A percentile compares a stretch with the other conserved stretches of the same genome.
Evolutionary conservation across 1,140 invertebrate genomes (phyloP).

Genomic region (Drosophila melanica): DNA sequence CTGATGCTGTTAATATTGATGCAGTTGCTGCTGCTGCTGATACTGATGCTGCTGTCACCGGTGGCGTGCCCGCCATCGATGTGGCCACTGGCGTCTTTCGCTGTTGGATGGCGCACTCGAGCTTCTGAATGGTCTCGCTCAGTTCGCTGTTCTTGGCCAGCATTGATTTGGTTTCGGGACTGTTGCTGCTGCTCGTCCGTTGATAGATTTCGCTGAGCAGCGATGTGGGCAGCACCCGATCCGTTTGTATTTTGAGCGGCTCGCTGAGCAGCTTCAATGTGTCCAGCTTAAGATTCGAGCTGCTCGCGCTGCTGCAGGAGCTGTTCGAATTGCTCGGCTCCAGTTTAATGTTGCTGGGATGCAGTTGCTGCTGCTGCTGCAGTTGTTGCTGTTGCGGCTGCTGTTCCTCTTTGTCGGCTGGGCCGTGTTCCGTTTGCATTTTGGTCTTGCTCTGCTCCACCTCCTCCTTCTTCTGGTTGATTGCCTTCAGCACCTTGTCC

Average conservation of each 20-base stretch:
- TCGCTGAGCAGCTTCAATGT: constrained; percentile 53
- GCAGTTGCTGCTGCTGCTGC: constrained; percentile 5
- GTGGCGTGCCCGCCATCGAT: constrained; percentile 58
- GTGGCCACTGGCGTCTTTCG: constrained; percentile 73
- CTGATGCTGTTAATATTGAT: too few species aligned
- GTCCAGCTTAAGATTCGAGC: constrained; percentile 17
- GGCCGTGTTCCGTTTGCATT: background rate
- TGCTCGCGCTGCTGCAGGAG: background rate
- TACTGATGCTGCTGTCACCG: constrained; percentile 38
- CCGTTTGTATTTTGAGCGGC: constrained; percentile 71
- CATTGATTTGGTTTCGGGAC: constrained; percentile 77
- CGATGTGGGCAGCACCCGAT: constrained; percentile 18
- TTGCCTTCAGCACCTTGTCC: constrained; percentile 86
- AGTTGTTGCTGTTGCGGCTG: background rate
- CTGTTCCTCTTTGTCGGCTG: background rate
- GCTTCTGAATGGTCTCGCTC: constrained; percentile 86
- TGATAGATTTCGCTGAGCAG: constrained; percentile 41
- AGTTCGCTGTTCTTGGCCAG: constrained; percentile 86
- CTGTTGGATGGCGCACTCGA: constrained; percentile 83
- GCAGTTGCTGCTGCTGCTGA: too few species aligned
- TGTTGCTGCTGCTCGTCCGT: constrained; percentile 55
- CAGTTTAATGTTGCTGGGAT: constrained; percentile 25
- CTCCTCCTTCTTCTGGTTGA: constrained; percentile 84
- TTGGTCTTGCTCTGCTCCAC: constrained; percentile 72
- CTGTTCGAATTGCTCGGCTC: constrained; percentile 13